Evolutionary conservation across 1,140 invertebrate species (phyloP).

Genomic region (Tribolium madens): DNA sequence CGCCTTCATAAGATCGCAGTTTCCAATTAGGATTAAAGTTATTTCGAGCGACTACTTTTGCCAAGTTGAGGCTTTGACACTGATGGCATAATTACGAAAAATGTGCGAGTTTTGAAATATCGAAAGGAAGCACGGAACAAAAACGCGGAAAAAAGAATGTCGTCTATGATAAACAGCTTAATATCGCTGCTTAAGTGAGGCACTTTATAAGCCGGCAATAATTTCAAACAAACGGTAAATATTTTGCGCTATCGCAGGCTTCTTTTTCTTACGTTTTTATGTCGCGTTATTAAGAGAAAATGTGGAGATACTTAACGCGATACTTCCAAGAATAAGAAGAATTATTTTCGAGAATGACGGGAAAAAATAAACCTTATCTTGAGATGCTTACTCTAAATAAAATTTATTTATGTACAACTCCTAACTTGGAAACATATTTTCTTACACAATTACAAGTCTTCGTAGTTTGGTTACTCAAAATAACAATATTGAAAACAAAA

Average conservation of each 20-base stretch:
- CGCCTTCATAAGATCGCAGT: constrained; percentile 19
- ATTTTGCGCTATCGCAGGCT: constrained; percentile 16
- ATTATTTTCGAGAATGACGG: not conserved
- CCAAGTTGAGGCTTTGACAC: not conserved
- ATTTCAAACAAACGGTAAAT: constrained; percentile 21
- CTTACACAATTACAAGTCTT: no score
- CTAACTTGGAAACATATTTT: no score
- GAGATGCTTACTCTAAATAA: no score
- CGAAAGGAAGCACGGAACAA: not conserved
- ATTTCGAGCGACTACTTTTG: not conserved
- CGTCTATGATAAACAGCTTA: constrained; percentile 25
- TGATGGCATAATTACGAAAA: not conserved
- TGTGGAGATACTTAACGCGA: constrained; percentile 4
- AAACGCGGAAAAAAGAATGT: constrained; percentile 3
- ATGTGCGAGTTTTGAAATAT: not conserved
- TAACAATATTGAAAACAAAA: no score
- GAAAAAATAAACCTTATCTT: not conserved
- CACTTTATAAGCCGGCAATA: constrained; percentile 34
- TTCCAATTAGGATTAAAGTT: constrained; percentile 32
- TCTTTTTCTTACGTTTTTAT: constrained; percentile 25
- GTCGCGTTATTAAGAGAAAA: constrained; percentile 32
- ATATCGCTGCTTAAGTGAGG: constrained; percentile 14
- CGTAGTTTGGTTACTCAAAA: no score
- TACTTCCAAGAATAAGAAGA: not conserved
- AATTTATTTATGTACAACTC: no score